Evolutionary conservation across 1,140 invertebrate species (phyloP).

Genomic region (Zelostemma sp.): DNA sequence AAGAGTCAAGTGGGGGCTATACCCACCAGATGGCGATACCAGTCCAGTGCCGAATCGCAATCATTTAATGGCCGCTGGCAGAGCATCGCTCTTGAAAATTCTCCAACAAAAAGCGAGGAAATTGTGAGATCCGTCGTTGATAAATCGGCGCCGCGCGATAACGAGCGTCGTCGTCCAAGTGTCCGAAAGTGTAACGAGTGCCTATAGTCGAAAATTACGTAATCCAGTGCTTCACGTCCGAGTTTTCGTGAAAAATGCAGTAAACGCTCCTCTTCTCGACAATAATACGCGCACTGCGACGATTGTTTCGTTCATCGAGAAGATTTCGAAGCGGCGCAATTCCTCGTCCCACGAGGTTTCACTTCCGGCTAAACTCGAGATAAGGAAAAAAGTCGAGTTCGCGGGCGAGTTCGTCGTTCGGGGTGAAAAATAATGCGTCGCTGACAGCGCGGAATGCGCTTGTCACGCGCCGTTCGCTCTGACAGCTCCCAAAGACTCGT

Average conservation of each 20-base stretch:
- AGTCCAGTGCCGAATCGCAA: slow-evolving; percentile 28
- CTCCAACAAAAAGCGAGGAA: slow-evolving; percentile 27
- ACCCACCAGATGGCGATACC: not conserved
- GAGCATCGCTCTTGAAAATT: slow-evolving; percentile 53
- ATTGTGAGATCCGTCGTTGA: not conserved
- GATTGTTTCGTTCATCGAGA: not conserved
- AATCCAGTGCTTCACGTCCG: not conserved
- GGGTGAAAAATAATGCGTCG: not conserved
- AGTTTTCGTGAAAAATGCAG: slow-evolving; percentile 6
- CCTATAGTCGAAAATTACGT: not conserved
- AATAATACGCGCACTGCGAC: slow-evolving; percentile 9
- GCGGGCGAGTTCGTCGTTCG: not conserved
- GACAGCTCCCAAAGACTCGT: too few species aligned
- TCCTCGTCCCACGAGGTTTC: not conserved
- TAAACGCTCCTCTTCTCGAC: slow-evolving; percentile 13
- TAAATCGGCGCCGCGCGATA: slow-evolving; percentile 14
- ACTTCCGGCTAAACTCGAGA: not conserved
- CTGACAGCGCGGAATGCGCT: slow-evolving; percentile 12
- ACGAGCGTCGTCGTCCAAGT: slow-evolving; percentile 5
- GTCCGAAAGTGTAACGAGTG: slow-evolving; percentile 15
- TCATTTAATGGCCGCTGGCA: slow-evolving; percentile 68
- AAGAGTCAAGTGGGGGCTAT: too few species aligned
- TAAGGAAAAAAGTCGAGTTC: not conserved
- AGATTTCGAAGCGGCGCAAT: not conserved
- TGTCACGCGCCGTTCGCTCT: slow-evolving; percentile 3